Conservation (phyloP, 2,888 invertebrate species). For the Leptopilina syphax region DNA sequence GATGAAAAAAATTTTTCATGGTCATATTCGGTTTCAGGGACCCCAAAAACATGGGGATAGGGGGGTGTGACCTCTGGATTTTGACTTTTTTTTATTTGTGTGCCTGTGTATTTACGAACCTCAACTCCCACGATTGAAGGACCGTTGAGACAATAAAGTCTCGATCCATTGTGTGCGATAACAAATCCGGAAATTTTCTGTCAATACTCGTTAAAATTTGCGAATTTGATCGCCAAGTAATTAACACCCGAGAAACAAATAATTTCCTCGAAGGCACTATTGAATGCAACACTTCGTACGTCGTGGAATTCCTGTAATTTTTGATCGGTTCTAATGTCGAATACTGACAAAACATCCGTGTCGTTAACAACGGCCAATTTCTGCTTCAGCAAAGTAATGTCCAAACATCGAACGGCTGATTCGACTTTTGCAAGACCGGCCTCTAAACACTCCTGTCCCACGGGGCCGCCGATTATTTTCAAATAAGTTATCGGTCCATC, state of each 20-base stretch:
- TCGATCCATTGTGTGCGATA: conserved; percentile 93
- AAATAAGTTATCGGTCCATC: conserved; percentile 91
- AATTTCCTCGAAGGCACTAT: conserved; percentile 95
- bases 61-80: too few relatives aligned
- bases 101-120: conserved; percentile 79
- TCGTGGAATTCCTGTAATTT: conserved; percentile 88
- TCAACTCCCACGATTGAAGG: conserved; percentile 92
- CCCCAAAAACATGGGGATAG: too few relatives aligned
- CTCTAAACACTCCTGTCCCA: conserved; percentile 92
- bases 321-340: conserved; percentile 85
- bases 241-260: conserved; percentile 94
- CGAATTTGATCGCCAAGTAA: conserved; percentile 92
- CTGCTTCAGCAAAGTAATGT: conserved; percentile 89
- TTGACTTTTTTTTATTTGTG: too few relatives aligned
- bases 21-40: too few relatives aligned
- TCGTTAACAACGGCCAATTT: conserved; percentile 97
- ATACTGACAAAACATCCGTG: conserved; percentile 88
- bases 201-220: conserved; percentile 89
- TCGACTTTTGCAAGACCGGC: conserved; percentile 85
- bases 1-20: too few relatives aligned
- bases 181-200: conserved; percentile 89
- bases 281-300: conserved; percentile 96
- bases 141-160: conserved; percentile 95
- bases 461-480: conserved; percentile 91
- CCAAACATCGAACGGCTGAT: conserved; percentile 92